Evolutionary conservation across 1,140 invertebrate species (phyloP), one percentile per base, ranked within the genome.

Genomic region (Vanessa atalanta): DNA sequence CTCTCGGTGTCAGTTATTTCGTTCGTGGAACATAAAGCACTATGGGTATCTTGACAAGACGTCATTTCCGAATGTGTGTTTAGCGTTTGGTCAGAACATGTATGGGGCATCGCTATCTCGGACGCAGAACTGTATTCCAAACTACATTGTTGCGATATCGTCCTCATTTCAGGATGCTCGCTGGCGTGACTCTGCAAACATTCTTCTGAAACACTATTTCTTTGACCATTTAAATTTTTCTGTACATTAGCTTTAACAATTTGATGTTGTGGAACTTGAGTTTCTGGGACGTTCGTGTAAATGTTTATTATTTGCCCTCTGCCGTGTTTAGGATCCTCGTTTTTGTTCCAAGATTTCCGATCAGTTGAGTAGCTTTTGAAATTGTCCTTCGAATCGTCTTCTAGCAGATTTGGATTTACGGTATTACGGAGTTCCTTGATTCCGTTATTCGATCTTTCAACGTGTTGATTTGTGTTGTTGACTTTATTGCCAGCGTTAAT

Each of bases 381-480:
- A 72, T 57, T 57, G 11, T 89, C 88, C 73, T 88, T 87, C 3
- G 80, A 63, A 31, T 95, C 94, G 37, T 95, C 94, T 13, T 95
- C 95, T 11, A 96, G 83, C 61, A 95, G 94, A 80, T 95, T 96
- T 2, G 94, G 94, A 78, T 95, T 95, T 6, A 85, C 51, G 64
- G 84, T 79, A 53, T 90, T 91, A 9, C 90, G 72, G 0, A 84
- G 79, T 65, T 91, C 90, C 70, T 94, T 95, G 0, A 92, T 86
- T 13, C 94, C 94, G 65, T 92, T 94, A 48, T 94, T 92, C 0
- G 88, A 84, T 76, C 94, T 86, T 79, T 96, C 95, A 0, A 96
- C 94, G 78, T 96, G 95, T 70, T 96, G 94, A 89, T 96, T 97
- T 1, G 95, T 96, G 78, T 96, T 97, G 78, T 96, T 97, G 0